phyloP scores from a whole-genome alignment of 2,888 invertebrate species.

The Sericinus montela region DNA sequence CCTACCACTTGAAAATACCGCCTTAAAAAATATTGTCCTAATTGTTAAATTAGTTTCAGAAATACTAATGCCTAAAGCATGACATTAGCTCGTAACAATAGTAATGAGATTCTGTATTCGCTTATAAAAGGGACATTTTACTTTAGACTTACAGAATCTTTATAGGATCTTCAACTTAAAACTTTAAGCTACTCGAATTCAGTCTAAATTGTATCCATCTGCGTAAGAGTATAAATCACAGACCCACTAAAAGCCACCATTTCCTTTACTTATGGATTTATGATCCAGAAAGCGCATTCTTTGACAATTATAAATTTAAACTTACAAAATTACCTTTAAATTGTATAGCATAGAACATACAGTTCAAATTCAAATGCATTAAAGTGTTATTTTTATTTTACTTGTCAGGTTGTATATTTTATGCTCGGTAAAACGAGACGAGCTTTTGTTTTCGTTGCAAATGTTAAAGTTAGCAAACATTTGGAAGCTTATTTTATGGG shows the following conservation, averaged over 20 bases:
- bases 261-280: conserved; percentile 3
- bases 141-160: no score
- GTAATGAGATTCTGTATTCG: no score
- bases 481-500: not conserved
- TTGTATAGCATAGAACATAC: not conserved
- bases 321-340: not conserved
- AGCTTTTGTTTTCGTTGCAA: not conserved
- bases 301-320: not conserved
- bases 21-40: no score
- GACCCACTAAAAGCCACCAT: conserved; percentile 3
- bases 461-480: not conserved
- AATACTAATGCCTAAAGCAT: no score
- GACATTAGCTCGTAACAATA: no score
- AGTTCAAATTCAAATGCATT: not conserved
- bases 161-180: no score
- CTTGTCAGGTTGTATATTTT: not conserved
- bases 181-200: not conserved
- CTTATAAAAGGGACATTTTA: no score
- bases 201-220: not conserved
- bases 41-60: no score
- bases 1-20: no score
- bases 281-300: not conserved
- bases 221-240: conserved; percentile 8
- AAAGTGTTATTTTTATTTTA: not conserved
- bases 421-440: not conserved